Conservation (phyloP, 2,888 invertebrate genomes). For the Thereva nobilitata region DNA sequence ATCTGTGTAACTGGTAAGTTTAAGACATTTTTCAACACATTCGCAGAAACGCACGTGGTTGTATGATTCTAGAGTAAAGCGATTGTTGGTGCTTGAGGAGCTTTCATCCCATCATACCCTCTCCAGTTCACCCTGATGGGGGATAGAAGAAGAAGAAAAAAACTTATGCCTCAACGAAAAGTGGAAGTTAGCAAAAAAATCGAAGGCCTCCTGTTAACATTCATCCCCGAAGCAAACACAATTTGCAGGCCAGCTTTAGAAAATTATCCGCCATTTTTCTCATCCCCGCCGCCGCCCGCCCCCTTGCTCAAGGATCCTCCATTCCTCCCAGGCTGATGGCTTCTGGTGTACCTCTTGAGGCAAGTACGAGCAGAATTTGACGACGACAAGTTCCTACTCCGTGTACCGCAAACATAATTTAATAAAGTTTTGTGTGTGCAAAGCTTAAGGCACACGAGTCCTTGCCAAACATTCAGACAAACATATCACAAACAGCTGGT, state of each 20-base stretch:
- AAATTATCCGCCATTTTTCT: conserved; percentile 38
- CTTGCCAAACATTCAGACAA: conserved; percentile 4
- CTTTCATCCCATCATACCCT: too few relatives aligned
- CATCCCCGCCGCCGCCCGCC: background rate
- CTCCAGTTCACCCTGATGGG: background rate
- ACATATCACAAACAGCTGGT: background rate
- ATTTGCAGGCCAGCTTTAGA: conserved; percentile 29
- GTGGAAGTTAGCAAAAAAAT: too few relatives aligned
- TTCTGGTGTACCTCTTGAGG: conserved; percentile 5
- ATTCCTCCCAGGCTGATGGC: background rate
- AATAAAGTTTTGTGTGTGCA: conserved; percentile 32
- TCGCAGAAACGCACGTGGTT: conserved; percentile 5
- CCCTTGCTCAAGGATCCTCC: conserved; percentile 1
- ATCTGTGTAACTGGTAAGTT: conserved; percentile 15
- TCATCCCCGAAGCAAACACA: conserved; percentile 30
- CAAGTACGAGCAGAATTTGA: too few relatives aligned
- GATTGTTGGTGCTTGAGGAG: too few relatives aligned
- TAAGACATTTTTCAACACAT: conserved; percentile 28
- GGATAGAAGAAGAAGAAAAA: background rate
- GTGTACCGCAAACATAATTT: conserved; percentile 29
- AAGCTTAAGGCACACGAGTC: background rate
- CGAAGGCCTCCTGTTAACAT: conserved; percentile 6
- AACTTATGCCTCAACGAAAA: too few relatives aligned
- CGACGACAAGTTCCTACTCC: too few relatives aligned
- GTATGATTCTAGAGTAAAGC: conserved; percentile 6